phyloP scores from a whole-genome alignment of 2,888 invertebrate species.

The Epirrhoe tristata region DNA sequence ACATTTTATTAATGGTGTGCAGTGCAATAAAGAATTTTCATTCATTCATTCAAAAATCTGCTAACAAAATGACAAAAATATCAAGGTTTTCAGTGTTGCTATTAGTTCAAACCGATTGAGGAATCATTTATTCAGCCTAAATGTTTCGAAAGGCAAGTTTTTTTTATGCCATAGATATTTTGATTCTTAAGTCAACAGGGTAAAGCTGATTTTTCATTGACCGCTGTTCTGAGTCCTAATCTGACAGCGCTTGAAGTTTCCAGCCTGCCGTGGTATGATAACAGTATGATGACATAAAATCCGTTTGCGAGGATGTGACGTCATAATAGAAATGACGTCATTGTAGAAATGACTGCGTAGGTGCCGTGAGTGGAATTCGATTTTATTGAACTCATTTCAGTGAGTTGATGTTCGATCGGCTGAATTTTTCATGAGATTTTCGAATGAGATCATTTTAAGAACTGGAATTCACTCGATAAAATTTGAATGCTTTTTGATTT shows the following conservation, averaged over 20 bases:
- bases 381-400: constrained; percentile 29
- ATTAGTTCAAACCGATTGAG: neutral
- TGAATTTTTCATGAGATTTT: constrained; percentile 6
- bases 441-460: neutral
- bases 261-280: constrained; percentile 58
- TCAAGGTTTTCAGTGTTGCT: no score
- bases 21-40: no score
- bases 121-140: neutral
- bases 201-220: constrained; percentile 10
- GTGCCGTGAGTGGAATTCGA: constrained; percentile 34
- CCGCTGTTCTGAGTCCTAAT: neutral
- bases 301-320: constrained; percentile 50
- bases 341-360: constrained; percentile 37
- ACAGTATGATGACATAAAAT: constrained; percentile 63
- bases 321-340: constrained; percentile 37
- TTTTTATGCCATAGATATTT: neutral
- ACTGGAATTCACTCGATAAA: neutral
- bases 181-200: neutral
- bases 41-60: no score
- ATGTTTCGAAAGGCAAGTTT: neutral
- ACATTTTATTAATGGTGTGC: no score
- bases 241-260: constrained; percentile 45
- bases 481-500: neutral
- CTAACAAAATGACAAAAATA: no score
- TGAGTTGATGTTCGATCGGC: constrained; percentile 8